Evolutionary conservation across 2,797 vertebrate genomes (phyloP).

Genomic region (Pagetopsis macropterus): DNA sequence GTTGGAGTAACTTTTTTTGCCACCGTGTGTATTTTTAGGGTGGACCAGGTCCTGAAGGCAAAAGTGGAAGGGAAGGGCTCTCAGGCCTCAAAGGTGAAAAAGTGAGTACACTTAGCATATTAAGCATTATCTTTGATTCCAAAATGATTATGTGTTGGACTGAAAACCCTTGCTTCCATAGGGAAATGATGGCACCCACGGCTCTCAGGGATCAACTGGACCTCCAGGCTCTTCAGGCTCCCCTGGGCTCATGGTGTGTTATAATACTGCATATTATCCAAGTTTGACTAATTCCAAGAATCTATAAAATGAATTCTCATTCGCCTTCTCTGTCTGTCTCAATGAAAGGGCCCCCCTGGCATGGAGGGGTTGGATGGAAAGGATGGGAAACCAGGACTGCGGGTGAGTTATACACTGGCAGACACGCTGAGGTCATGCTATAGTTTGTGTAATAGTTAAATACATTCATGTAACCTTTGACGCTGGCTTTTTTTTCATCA

Average conservation of each 20-base stretch:
- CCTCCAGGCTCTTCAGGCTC: conserved; percentile 87
- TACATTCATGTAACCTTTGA: conserved; percentile 35
- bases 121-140: neutral
- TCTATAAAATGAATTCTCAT: conserved; percentile 8
- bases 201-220: conserved; percentile 88
- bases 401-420: conserved; percentile 78
- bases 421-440: neutral
- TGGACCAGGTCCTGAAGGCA: conserved; percentile 89
- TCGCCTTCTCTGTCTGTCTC: conserved; percentile 10
- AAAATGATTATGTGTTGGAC: neutral
- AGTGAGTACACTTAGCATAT: conserved; percentile 73
- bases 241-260: conserved; percentile 89
- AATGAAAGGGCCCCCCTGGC: conserved; percentile 88
- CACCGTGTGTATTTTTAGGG: conserved; percentile 83
- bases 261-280: neutral
- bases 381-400: conserved; percentile 90
- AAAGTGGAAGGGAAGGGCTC: conserved; percentile 86
- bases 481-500: conserved; percentile 59
- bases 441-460: neutral
- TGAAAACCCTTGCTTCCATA: conserved; percentile 37
- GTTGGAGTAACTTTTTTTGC: neutral
- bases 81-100: conserved; percentile 90
- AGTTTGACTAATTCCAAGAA: neutral
- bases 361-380: conserved; percentile 94
- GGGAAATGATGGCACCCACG: conserved; percentile 85